A percentile compares a stretch with the other conserved stretches of the same genome.
Conservation (phyloP, 2,113 vertebrate species). For the Bubo bubo region DNA sequence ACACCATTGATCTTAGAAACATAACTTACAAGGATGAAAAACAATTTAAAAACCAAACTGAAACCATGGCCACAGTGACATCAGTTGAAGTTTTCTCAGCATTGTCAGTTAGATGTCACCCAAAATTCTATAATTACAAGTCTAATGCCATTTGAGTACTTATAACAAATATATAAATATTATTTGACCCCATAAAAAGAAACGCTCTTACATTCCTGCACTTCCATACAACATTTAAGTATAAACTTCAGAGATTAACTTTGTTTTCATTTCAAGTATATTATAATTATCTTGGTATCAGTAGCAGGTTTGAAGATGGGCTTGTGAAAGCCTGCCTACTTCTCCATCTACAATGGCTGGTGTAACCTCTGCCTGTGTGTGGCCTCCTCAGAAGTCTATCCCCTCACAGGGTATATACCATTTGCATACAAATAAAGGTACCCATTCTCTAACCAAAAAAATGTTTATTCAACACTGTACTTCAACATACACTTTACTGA, state of each 20-base stretch:
- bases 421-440: not conserved
- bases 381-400: not conserved
- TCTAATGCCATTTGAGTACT: not conserved
- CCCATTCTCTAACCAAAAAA: not conserved
- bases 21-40: not conserved
- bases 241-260: not conserved
- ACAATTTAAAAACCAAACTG: not conserved
- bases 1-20: not conserved
- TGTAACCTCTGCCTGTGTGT: not conserved
- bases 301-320: not conserved
- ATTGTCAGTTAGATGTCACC: not conserved
- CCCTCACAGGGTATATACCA: rapidly evolving
- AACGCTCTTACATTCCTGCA: not conserved
- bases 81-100: not conserved
- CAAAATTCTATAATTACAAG: not conserved
- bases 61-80: not conserved
- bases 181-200: not conserved
- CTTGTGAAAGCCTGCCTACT: not conserved
- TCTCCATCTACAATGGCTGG: rapidly evolving
- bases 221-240: not conserved
- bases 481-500: not conserved
- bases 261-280: not conserved
- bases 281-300: not conserved
- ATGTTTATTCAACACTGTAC: not conserved
- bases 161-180: not conserved